Evolutionary conservation across 2,113 vertebrate genomes (phyloP).

Genomic region (Urocitellus parryii): DNA sequence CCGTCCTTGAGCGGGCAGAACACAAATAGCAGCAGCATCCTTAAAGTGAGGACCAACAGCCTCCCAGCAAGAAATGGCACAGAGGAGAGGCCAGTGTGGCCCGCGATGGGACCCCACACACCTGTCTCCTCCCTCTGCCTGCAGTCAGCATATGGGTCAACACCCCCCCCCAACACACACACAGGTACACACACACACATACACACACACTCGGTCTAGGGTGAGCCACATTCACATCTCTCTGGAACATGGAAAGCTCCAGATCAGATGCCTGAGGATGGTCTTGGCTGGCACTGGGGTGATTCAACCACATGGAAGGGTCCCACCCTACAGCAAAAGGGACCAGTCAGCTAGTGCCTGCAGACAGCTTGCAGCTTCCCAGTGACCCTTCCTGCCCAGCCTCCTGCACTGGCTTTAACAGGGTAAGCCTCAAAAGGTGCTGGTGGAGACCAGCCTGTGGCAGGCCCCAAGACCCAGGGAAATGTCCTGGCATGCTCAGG

Average conservation of each 20-base stretch:
- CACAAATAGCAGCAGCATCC: no score
- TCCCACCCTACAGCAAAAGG: not conserved
- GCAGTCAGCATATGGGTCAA: not conserved
- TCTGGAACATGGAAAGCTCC: not conserved
- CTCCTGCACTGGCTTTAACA: not conserved
- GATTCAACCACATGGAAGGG: not conserved
- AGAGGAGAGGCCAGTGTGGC: not conserved
- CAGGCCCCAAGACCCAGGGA: not conserved
- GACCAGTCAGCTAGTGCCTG: no score
- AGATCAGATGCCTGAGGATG: not conserved
- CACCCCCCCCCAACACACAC: no score
- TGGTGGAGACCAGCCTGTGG: no score
- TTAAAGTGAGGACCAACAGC: not conserved
- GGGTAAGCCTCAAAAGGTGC: not conserved
- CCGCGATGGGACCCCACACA: accelerated
- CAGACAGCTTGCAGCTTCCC: not conserved
- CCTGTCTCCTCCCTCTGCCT: accelerated
- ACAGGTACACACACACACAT: no score
- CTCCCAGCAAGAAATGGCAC: not conserved
- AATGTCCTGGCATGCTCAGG: not conserved
- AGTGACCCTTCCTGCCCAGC: not conserved
- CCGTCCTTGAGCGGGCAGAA: not conserved
- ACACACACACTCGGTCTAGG: not conserved
- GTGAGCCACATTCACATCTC: not conserved
- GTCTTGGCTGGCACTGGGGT: not conserved